These are phyloP conservation scores for Drosophila rufa DNA, from an alignment of 1,140 invertebrate genomes.

Conservation along the genomic window DNA sequence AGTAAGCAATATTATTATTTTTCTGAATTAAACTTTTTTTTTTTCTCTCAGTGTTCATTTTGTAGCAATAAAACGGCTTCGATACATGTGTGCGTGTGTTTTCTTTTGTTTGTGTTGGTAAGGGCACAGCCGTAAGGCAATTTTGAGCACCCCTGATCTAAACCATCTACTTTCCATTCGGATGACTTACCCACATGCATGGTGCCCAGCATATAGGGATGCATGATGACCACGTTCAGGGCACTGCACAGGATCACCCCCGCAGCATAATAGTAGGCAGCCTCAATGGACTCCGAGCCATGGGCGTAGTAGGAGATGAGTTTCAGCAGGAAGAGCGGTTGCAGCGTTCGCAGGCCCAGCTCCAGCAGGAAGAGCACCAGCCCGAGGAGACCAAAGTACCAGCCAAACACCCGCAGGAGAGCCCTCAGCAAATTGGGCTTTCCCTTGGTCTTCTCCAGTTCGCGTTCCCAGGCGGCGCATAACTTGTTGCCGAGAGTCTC, in stretches of 20 bases:
- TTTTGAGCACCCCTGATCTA: no score
- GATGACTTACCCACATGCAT: slow-evolving; percentile 88
- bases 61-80: no score
- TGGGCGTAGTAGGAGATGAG: slow-evolving; percentile 89
- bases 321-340: slow-evolving; percentile 90
- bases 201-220: slow-evolving; percentile 92
- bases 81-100: no score
- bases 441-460: slow-evolving; percentile 62
- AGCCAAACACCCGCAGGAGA: slow-evolving; percentile 67
- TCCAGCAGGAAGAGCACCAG: slow-evolving; percentile 73
- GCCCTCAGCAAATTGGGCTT: slow-evolving; percentile 68
- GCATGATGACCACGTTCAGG: slow-evolving; percentile 90
- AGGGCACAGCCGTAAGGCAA: no score
- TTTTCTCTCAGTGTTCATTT: no score
- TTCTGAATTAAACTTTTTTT: no score
- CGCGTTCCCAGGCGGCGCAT: slow-evolving; percentile 68
- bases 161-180: fast-evolving
- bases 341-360: slow-evolving; percentile 86
- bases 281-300: slow-evolving; percentile 84
- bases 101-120: no score
- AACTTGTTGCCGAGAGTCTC: slow-evolving; percentile 75
- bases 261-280: slow-evolving; percentile 89
- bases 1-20: no score
- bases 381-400: slow-evolving; percentile 65
- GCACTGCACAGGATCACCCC: slow-evolving; percentile 89